phyloP scores from a whole-genome alignment of 2,113 vertebrate genomes.

The Forbesichthys agassizii region DNA sequence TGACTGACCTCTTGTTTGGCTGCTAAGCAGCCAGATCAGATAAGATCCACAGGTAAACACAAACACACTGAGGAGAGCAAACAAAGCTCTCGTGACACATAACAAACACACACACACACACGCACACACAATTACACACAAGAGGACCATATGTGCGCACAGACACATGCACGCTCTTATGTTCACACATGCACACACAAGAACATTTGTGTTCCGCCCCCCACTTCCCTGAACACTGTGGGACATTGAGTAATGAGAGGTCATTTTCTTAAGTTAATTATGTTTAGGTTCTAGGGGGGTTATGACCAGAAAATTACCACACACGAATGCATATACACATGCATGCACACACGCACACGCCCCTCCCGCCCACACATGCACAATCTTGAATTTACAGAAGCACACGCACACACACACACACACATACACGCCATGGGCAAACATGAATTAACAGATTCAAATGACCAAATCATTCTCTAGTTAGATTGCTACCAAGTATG shows the following conservation, averaged over 20 bases:
- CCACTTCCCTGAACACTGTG: conserved; percentile 49
- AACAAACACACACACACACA: not conserved
- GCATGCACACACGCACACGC: not conserved
- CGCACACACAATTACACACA: not conserved
- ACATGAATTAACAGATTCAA: no score
- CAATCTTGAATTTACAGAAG: conserved; percentile 13
- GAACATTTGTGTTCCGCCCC: conserved; percentile 26
- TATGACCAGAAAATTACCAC: conserved; percentile 47
- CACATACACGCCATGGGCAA: not conserved
- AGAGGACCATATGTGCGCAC: not conserved
- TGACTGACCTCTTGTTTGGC: conserved; percentile 49
- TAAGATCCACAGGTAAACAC: conserved; percentile 66
- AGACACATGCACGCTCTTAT: not conserved
- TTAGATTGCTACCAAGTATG: no score
- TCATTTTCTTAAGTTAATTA: conserved; percentile 61
- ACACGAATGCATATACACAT: conserved; percentile 26
- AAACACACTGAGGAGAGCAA: conserved; percentile 50
- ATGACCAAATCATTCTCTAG: no score
- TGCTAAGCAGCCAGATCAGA: conserved; percentile 40
- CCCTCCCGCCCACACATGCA: not conserved
- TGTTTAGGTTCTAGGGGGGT: conserved; percentile 49
- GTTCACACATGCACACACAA: conserved; percentile 11
- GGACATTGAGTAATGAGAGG: conserved; percentile 66
- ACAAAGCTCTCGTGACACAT: conserved; percentile 55
- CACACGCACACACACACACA: conserved; percentile 5